Base-by-base conservation (phyloP, 92 coral and sea anemone species). In the Parazoanthus atlanticus region DNA sequence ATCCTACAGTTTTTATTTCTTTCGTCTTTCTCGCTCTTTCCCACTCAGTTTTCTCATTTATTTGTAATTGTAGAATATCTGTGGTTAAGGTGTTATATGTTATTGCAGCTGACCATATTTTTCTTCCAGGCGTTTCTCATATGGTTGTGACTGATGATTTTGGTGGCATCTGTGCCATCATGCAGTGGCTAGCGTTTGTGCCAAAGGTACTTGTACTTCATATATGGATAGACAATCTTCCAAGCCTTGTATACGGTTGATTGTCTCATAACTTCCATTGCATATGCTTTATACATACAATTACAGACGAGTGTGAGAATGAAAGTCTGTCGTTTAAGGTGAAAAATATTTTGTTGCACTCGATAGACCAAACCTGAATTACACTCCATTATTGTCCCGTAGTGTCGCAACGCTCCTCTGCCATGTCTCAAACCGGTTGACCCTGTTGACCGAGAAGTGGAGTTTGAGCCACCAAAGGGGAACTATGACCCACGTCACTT, bases 121-220 rank as follows among this genome's bases (percentile, higher is more conserved):
- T 89, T 61, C 36, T 41, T 87, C 10, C 84, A 97, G 99, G 99
- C 26, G 95, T 96, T 17, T 93, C 98, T 0, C 96, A 97, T 87
- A 26, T 95, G 80, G 98, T 97, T 41, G 99, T 95, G 13, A 87
- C 94, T 21, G 99, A 97, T 76, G 99, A 97, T 80, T 96, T 97
- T 89, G 95, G 96, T 78, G 99, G 99, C 19, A 75, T 97, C 54
- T 91, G 83, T 49, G 95, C 98, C 29, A 94, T 97, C 74, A 84
- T 97, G 96, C 96, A 94, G 73, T 97, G 99, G 99, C 93, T 97
- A 65, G 90, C 99, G 13, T 97, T 92, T 78, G 91, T 97, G 32
- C 99, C 99, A 10, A 92, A 89, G 95, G 99, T 97, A 89, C 21
- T 94, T 43, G 32, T 33, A 28, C 16, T 3, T 33, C 66, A 40